phyloP scores from a whole-genome alignment of 2,113 vertebrate genomes.

The Chionodraco myersi region DNA sequence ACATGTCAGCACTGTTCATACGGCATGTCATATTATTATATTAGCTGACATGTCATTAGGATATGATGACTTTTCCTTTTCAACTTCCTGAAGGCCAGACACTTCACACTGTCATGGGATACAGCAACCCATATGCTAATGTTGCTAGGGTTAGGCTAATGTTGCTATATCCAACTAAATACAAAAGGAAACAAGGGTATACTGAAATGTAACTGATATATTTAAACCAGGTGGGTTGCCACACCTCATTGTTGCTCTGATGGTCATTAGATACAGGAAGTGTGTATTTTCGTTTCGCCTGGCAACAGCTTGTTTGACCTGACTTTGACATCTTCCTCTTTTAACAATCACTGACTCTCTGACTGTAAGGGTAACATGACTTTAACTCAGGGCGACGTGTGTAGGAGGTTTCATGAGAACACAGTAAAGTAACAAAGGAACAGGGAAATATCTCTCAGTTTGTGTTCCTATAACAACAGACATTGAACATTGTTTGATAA shows the following conservation, averaged over 20 bases:
- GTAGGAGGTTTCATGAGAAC: neutral
- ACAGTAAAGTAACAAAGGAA: neutral
- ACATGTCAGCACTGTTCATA: neutral
- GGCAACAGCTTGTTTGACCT: neutral
- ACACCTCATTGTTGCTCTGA: neutral
- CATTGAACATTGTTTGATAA: neutral
- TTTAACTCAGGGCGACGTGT: neutral
- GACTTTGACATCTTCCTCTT: neutral
- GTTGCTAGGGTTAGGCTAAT: too few species aligned
- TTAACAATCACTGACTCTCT: neutral
- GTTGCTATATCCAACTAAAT: neutral
- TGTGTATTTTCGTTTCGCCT: neutral
- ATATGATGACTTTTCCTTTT: slow-evolving; percentile 17
- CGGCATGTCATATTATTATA: neutral
- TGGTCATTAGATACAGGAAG: neutral
- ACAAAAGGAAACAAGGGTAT: neutral
- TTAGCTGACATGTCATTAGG: slow-evolving; percentile 1
- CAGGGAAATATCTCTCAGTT: too few species aligned
- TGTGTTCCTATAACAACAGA: neutral
- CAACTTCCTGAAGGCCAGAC: too few species aligned
- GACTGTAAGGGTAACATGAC: neutral
- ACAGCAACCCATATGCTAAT: too few species aligned
- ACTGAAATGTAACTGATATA: neutral
- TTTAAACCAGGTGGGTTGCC: neutral
- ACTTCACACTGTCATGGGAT: too few species aligned